Conservation (phyloP, 2,797 vertebrate species). For the Tokudaia muenninki region DNA sequence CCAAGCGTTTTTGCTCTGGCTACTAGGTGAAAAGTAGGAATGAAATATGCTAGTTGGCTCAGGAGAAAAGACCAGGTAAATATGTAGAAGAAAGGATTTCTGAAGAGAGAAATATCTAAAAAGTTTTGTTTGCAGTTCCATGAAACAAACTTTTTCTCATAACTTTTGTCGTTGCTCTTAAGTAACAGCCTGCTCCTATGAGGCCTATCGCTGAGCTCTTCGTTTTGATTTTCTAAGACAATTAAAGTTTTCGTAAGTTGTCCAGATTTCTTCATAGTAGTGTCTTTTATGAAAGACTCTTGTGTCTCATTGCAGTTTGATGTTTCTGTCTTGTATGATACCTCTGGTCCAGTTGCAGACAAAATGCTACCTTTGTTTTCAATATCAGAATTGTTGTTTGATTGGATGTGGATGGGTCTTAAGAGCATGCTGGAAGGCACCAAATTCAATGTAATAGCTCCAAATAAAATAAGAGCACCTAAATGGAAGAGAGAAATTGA, state of each 20-base stretch:
- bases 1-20: slow-evolving; percentile 93
- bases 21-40: slow-evolving; percentile 95
- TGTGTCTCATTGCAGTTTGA: background rate
- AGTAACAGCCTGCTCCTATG: slow-evolving; percentile 73
- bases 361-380: rapidly evolving
- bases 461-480: slow-evolving; percentile 95
- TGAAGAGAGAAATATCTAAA: slow-evolving; percentile 93
- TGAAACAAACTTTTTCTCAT: slow-evolving; percentile 68
- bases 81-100: slow-evolving; percentile 94
- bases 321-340: background rate
- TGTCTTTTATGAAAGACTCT: slow-evolving; percentile 34
- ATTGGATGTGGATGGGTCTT: slow-evolving; percentile 87
- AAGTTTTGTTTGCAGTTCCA: slow-evolving; percentile 86
- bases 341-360: background rate
- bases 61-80: slow-evolving; percentile 96
- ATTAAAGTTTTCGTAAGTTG: background rate
- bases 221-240: background rate
- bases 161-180: background rate
- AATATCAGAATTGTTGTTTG: background rate
- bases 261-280: background rate
- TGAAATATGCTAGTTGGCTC: slow-evolving; percentile 95
- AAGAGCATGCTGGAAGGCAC: slow-evolving; percentile 96
- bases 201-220: slow-evolving; percentile 7
- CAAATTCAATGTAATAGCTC: slow-evolving; percentile 94
- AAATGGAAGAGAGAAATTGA: slow-evolving; percentile 63